Evolutionary conservation across 2,888 invertebrate genomes (phyloP), one percentile per base, ranked within the genome.

Genomic region (Cantharis rustica): DNA sequence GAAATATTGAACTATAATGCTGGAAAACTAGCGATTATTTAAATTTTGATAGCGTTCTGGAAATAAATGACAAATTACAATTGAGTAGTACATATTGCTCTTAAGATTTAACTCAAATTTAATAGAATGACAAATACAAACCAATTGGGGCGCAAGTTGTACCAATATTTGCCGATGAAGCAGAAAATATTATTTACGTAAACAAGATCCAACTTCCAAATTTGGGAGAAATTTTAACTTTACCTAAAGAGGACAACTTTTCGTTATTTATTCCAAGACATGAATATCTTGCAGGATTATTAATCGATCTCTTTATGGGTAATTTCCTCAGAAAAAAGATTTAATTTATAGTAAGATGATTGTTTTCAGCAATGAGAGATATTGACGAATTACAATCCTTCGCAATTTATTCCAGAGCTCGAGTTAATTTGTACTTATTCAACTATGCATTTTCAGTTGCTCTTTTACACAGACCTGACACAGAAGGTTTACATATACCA

Each of bases 401-500:
- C 13, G 91, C 93, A 68, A 92, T 92, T 9, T 95, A 90, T 83
- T 90, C 93, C 47, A 91, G 95, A 77, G 93, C 93, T 81, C 91
- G 93, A 47, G 88, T 96, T 11, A 96, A 96, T 87, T 93, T 95
- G 0, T 93, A 93, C 81, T 88, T 96, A 79, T 96, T 95, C 88
- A 93, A 95, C 86, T 96, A 96, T 85, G 92, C 93, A 64, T 91
- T 92, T 63, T 93, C 95, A 0, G 94, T 96, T 10, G 94, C 95
- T 0, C 87, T 95, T 16, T 90, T 94, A 83, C 95, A 95, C 89
- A 91, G 94, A 7, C 86, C 88, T 0, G 95, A 95, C 85, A 94
- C 95, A 3, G 92, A 92, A 83, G 90, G 93, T 66, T 84, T 96
- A 17, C 90, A 91, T 69, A 86, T 95, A 70, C 96, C 96, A 0